Base-by-base conservation (phyloP, 2,797 vertebrate species). In the Pangasius mekongensis region DNA sequence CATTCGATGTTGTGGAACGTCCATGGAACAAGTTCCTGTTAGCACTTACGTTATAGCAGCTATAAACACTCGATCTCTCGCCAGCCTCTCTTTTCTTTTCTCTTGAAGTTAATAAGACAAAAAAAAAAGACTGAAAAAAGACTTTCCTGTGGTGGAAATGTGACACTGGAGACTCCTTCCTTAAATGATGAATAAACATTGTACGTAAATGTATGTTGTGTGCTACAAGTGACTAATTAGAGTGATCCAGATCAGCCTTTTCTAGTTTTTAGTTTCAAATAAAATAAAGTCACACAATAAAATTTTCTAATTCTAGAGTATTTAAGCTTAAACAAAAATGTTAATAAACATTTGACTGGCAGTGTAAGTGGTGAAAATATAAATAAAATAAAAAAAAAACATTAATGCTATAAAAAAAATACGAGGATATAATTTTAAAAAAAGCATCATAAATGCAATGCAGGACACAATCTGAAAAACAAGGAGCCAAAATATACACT, bases 401-500 rank as follows among this genome's bases (percentile, higher is more conserved):
- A 60, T 60, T 16, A 66, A 5, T 14, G 18, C 6, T 14, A 33
- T 33, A 24, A 43, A 69, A 67, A 67, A 36, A 71, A 16, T 9
- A 22, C 8, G 6, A 33, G 4, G 11, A 49, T 27, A 27, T n/a
- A 2, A 76, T 18, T 54, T 76, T 76, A 39, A n/a, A 76, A 76
- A 8, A 78, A 77, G n/a, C 49, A 4, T 54, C 49, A 77, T 77
- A 77, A 77, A 78, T 36, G 8, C 47, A 14, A 49, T 13, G 10
- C 24, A 49, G n/a, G 14, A 82, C 11, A 39, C 14, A 20, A 60
- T 60, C 3, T 11, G 13, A 47, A 62, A n/a, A 43, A 16, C 24
- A 83, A 64, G 14, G 56, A 27, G 60, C 81, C 81, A 83, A 62
- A 64, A 83, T 47, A 64, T 47, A n/a, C 56, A n/a, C 27, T 20